Percentiles rank a stretch among this genome's conserved stretches.
Conservation (phyloP, 2,888 invertebrate species). For the Scaptomyza caliginosa region DNA sequence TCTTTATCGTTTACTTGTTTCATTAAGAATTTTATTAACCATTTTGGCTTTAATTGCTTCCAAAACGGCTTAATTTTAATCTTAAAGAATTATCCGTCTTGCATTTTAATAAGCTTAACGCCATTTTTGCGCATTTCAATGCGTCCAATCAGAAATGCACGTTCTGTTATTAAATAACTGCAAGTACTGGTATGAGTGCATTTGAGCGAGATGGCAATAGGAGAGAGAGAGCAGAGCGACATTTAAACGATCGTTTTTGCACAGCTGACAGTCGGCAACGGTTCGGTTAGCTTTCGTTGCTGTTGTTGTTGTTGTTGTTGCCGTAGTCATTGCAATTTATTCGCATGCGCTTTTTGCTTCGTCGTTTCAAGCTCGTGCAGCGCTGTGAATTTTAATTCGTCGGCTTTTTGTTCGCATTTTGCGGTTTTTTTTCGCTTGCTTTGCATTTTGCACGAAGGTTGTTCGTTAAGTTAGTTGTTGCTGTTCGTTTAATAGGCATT, state of each 20-base stretch:
- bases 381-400: constrained; percentile 68
- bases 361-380: constrained; percentile 56
- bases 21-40: no score
- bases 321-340: constrained; percentile 54
- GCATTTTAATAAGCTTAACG: constrained; percentile 43
- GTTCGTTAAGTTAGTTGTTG: constrained; percentile 17
- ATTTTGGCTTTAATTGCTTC: no score
- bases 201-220: neutral
- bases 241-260: constrained; percentile 25
- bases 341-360: constrained; percentile 64
- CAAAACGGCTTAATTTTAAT: no score
- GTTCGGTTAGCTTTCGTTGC: constrained; percentile 19
- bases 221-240: neutral
- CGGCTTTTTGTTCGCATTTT: constrained; percentile 26
- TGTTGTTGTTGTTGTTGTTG: constrained; percentile 20
- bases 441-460: constrained; percentile 50
- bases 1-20: constrained; percentile 20
- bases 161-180: constrained; percentile 1
- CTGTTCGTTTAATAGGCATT: constrained; percentile 3
- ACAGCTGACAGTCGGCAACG: constrained; percentile 17
- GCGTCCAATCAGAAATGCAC: constrained; percentile 61
- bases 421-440: no score
- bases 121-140: constrained; percentile 63
- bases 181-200: constrained; percentile 27
- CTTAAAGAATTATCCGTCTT: constrained; percentile 12